Evolutionary conservation across 64 coral and sea anemone genomes (phyloP), one percentile per base, ranked within the genome.

Genomic region (Acropora yongei): DNA sequence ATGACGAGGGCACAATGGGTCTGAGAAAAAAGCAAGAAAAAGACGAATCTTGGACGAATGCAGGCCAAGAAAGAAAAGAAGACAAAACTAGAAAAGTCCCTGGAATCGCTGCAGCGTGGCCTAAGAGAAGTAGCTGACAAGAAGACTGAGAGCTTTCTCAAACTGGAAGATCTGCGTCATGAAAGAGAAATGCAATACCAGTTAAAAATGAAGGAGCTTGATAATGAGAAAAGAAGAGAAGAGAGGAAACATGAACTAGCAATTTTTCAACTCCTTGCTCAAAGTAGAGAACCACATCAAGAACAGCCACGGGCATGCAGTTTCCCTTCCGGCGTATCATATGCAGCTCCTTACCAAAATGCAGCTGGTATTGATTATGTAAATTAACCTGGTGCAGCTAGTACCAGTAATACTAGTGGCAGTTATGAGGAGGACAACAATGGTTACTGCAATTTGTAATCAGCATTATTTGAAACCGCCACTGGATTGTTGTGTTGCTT

Each of bases 191-290:
- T 72, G 18, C n/a, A 72, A 14, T 72, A 72, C 18, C 19, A 72
- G n/a, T 7, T 72, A 30, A 72, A 72, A 72, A 72, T 72, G 30
- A 72, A 72, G 14, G 68, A 72, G 68, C 68, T 72, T 30, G 68
- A 72, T 72, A 72, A 72, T 72, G 68, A 72, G 8, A 6, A 20
- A 20, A 72, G 68, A 41, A 72, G 68, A 72, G 68, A 72, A 72
- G 68, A 72, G 18, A 9, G 30, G 9, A 72, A 72, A 20, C 68
- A 72, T 72, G 68, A 72, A 16, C 17, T 68, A 68, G 68, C 68
- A 19, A 30, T 72, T 39, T 39, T 72, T 72, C 68, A 72, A 72
- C 68, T 72, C 14, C 18, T 72, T 14, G 68, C 68, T 14, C 18
- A 72, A 72, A 3, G n/a, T 72, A 10, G 68, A 14, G 5, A 14